phyloP scores from a whole-genome alignment of 2,888 invertebrate genomes.

The Plebejus anna region DNA sequence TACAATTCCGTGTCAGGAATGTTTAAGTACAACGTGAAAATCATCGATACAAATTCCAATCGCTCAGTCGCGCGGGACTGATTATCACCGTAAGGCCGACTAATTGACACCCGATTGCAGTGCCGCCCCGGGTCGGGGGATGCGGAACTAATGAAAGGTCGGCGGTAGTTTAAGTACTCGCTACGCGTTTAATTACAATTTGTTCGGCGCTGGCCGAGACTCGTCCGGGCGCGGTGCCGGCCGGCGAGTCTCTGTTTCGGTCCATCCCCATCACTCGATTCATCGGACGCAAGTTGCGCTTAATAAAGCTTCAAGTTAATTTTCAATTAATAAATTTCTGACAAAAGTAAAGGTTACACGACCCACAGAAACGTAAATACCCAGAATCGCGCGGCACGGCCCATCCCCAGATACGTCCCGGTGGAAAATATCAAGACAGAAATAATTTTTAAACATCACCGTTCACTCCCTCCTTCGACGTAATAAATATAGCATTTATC shows the following conservation, averaged over 20 bases:
- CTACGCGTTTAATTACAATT: slow-evolving; percentile 51
- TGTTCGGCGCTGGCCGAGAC: slow-evolving; percentile 43
- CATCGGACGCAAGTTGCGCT: neutral
- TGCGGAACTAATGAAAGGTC: slow-evolving; percentile 63
- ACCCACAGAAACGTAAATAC: slow-evolving; percentile 53
- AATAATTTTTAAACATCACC: slow-evolving; percentile 76
- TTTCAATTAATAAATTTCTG: neutral
- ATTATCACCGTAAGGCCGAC: slow-evolving; percentile 65
- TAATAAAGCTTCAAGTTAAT: slow-evolving; percentile 2
- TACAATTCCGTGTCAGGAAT: slow-evolving; percentile 62
- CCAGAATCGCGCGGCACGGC: slow-evolving; percentile 51
- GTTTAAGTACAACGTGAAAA: slow-evolving; percentile 59
- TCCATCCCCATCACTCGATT: neutral
- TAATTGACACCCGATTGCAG: slow-evolving; percentile 71
- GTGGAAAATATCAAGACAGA: slow-evolving; percentile 77
- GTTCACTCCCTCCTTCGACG: slow-evolving; percentile 57
- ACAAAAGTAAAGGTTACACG: neutral
- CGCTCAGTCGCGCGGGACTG: slow-evolving; percentile 53
- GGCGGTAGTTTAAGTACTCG: slow-evolving; percentile 59
- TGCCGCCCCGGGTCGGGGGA: slow-evolving; percentile 48
- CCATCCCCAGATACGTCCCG: slow-evolving; percentile 60
- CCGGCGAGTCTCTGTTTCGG: neutral
- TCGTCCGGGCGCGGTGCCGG: slow-evolving; percentile 36
- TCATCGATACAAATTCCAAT: slow-evolving; percentile 57
- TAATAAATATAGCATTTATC: slow-evolving; percentile 77